These are phyloP conservation scores for Oncorhynchus tshawytscha DNA, from an alignment of 2,113 vertebrate genomes.

Conservation along the genomic window DNA sequence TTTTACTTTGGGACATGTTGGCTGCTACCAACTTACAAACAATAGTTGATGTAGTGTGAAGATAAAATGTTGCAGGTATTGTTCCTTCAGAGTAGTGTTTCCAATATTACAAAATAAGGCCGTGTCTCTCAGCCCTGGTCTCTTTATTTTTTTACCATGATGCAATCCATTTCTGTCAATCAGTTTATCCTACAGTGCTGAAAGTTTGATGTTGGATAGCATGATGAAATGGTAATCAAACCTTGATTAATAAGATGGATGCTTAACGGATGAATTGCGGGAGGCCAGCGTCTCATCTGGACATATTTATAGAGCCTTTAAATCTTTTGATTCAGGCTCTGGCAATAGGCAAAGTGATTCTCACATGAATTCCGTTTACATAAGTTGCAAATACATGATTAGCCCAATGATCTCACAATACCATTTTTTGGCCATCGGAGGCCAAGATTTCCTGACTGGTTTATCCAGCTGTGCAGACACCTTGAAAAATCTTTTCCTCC, in stretches of 20 bases:
- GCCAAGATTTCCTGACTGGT: background rate
- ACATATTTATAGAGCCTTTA: background rate
- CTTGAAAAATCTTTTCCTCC: background rate
- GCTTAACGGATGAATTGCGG: background rate
- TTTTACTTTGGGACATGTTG: background rate
- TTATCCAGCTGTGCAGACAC: background rate
- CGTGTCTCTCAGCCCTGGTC: too few relatives aligned
- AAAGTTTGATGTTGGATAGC: background rate
- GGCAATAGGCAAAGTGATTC: slow-evolving; percentile 1
- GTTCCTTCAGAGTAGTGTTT: background rate
- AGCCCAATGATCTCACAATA: slow-evolving; percentile 2
- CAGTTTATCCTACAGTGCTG: background rate
- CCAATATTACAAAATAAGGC: background rate
- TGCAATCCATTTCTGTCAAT: background rate
- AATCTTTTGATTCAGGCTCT: slow-evolving; percentile 10
- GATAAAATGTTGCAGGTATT: background rate
- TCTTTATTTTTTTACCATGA: background rate
- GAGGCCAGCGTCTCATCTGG: background rate
- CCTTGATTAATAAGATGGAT: slow-evolving; percentile 19
- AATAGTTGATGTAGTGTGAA: too few relatives aligned
- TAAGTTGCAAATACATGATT: slow-evolving; percentile 19
- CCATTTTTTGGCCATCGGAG: background rate
- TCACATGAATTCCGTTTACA: slow-evolving; percentile 20
- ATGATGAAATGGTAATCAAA: slow-evolving; percentile 28
- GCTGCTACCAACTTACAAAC: too few relatives aligned